Conservation (phyloP, 2,888 invertebrate species). For the Drosophila rubida region DNA sequence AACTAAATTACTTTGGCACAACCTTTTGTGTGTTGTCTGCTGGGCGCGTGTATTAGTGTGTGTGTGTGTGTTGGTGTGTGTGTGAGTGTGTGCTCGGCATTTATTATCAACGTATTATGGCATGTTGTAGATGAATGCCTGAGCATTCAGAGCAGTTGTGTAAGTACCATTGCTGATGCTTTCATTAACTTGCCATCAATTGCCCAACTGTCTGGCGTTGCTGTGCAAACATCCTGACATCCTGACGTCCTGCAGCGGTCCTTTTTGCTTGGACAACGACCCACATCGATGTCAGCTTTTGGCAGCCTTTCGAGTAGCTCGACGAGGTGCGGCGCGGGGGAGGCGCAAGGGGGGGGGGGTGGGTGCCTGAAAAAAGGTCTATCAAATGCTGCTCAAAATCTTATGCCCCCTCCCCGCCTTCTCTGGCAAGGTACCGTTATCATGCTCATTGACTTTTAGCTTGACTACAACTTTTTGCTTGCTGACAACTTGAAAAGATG, state of each 20-base stretch:
- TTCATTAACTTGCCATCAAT: constrained; percentile 67
- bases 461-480: constrained; percentile 20
- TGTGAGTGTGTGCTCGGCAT: constrained; percentile 35
- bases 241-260: constrained; percentile 3
- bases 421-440: constrained; percentile 31
- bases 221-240: constrained; percentile 28
- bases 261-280: constrained; percentile 41
- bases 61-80: not conserved
- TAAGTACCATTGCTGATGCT: constrained; percentile 67
- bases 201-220: constrained; percentile 26
- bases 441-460: constrained; percentile 36
- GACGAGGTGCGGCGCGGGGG: not conserved
- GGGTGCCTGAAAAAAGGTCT: constrained; percentile 39
- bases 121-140: constrained; percentile 21
- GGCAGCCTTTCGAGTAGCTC: constrained; percentile 31
- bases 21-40: constrained; percentile 56
- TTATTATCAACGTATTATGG: constrained; percentile 52
- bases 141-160: constrained; percentile 3
- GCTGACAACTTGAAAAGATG: constrained; percentile 29
- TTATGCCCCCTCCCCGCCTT: not conserved
- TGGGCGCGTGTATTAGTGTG: too few species aligned
- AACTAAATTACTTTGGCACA: constrained; percentile 63
- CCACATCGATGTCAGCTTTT: constrained; percentile 72
- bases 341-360: too few species aligned
- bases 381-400: constrained; percentile 51